Percentiles rank a stretch among this genome's conserved stretches.
Evolutionary conservation across 2,113 vertebrate genomes (phyloP).

Genomic region (Micromys minutus): DNA sequence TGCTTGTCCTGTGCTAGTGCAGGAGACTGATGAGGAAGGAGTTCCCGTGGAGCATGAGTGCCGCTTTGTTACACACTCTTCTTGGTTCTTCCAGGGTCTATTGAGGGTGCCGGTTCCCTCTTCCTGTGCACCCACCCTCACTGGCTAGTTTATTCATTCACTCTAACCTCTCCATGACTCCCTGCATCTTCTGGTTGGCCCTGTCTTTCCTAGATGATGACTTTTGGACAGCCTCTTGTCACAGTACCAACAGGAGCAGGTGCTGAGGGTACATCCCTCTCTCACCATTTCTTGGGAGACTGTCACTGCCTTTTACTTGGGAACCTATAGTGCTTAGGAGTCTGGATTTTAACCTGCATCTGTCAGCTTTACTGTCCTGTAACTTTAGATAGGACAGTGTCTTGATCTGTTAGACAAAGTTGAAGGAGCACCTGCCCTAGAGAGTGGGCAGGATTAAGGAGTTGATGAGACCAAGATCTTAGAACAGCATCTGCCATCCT

Average conservation of each 20-base stretch:
- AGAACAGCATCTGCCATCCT: neutral
- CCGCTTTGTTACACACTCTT: rapidly evolving
- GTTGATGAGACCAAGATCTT: neutral
- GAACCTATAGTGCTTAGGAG: neutral
- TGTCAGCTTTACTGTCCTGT: neutral
- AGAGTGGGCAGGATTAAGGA: neutral
- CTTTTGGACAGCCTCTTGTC: neutral
- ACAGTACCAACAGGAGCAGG: neutral
- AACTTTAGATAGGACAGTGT: no score
- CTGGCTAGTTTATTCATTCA: neutral
- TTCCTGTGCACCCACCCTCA: neutral
- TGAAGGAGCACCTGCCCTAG: neutral
- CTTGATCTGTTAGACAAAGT: neutral
- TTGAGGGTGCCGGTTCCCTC: neutral
- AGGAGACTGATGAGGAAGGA: neutral
- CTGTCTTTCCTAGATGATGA: neutral
- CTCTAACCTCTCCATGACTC: neutral
- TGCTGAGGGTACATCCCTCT: neutral
- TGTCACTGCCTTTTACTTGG: neutral
- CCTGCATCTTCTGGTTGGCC: neutral
- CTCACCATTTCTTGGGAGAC: neutral
- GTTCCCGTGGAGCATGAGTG: rapidly evolving
- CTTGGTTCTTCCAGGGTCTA: neutral
- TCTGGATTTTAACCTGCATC: neutral
- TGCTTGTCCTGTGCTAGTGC: neutral